Evolutionary conservation across 2,888 invertebrate species (phyloP), one percentile per base, ranked within the genome.

Genomic region (Acronicta psi): DNA sequence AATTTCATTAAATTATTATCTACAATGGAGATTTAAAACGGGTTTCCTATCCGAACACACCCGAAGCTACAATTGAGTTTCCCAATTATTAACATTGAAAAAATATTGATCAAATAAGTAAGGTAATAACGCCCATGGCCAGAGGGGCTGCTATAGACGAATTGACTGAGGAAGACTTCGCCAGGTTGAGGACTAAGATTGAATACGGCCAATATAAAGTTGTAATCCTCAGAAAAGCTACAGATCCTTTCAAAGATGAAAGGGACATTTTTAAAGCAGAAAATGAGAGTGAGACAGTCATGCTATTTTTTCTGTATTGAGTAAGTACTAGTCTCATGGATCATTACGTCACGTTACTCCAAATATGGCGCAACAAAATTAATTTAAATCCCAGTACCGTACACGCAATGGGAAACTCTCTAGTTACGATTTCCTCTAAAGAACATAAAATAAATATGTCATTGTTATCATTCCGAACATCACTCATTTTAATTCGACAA

Each of bases 401-500:
- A n/a, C 31, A 56, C 37, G 45, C 51, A 68, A 57, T 45, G 47
- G 41, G 59, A 73, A 64, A 56, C 42, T 46, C 38, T 20, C 44
- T 62, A 55, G 37, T 49, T 76, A 77, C 60, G 73, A 72, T 84
- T 80, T 77, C 77, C 71, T 74, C 65, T 50, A 62, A 60, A 57
- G 70, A 43, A 55, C 34, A 81, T 82, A 85, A 83, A 85, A 81
- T 82, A 85, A 83, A 85, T 84, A 85, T 85, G 86, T 85, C 88
- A 86, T 88, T 88, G 85, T 86, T 85, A 85, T 79, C 76, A 74
- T 84, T 86, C 65, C 66, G 73, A 85, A 79, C 87, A 90, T 90
- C 90, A 87, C 87, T 90, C 90, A 90, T 85, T 88, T 87, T 89
- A 89, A 89, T 88, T 86, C 81, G 82, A 73, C 69, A 73, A 82